Conservation (phyloP, 2,797 vertebrate genomes). For the Gambusia yucatana region DNA sequence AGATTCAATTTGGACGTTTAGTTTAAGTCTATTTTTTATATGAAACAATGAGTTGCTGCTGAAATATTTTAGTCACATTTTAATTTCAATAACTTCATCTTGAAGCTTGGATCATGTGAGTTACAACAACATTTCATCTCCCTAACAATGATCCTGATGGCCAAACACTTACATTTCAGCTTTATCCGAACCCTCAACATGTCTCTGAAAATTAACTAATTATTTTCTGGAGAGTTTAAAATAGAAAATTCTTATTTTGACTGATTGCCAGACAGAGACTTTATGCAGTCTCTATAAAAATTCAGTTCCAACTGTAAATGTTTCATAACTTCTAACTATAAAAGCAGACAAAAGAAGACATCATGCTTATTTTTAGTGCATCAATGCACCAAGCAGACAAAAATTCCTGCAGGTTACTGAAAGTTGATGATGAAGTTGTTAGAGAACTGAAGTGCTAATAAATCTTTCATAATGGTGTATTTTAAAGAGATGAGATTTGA, state of each 20-base stretch:
- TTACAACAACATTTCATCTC: background rate
- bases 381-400: background rate
- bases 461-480: background rate
- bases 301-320: background rate
- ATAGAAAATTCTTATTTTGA: background rate
- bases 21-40: background rate
- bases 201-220: background rate
- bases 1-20: background rate
- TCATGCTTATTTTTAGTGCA: background rate
- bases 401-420: background rate
- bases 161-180: background rate
- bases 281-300: background rate
- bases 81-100: background rate
- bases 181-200: background rate
- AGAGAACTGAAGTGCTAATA: background rate
- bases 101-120: background rate
- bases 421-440: background rate
- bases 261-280: background rate
- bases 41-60: background rate
- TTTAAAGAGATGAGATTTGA: background rate
- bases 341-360: background rate
- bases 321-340: background rate
- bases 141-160: background rate
- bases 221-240: background rate
- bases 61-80: background rate